phyloP scores from a whole-genome alignment of 2,797 vertebrate genomes.

The Capromys pilorides region DNA sequence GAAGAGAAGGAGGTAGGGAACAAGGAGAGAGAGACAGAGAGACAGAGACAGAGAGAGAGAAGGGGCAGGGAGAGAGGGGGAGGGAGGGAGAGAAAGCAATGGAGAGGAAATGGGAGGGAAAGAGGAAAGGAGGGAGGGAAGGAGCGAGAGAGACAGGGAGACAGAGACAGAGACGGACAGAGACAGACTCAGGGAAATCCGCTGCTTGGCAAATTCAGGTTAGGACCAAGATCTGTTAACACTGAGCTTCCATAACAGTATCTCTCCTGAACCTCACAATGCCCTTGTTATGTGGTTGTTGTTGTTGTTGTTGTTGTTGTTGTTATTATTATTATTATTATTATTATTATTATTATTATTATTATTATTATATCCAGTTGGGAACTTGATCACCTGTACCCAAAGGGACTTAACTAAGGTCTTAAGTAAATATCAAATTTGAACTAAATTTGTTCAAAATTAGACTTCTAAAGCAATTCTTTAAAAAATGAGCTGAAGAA shows the following conservation, averaged over 20 bases:
- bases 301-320: too few species aligned
- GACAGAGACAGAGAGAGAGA: not conserved
- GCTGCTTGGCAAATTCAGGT: not conserved
- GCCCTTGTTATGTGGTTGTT: too few species aligned
- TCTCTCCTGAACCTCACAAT: not conserved
- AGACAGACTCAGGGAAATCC: too few species aligned
- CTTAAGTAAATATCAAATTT: not conserved
- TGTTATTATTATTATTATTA: not conserved
- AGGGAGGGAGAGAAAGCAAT: rapidly evolving
- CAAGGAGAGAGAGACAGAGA: not conserved
- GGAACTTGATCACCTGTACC: not conserved
- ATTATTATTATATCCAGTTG: not conserved
- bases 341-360: not conserved
- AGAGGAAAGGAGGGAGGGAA: too few species aligned
- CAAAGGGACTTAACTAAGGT: not conserved
- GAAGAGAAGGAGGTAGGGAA: too few species aligned
- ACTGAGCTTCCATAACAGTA: rapidly evolving
- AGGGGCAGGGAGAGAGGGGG: not conserved
- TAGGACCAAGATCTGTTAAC: not conserved
- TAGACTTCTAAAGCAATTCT: not conserved
- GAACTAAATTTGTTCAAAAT: not conserved
- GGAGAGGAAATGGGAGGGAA: too few species aligned
- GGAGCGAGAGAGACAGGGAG: not conserved
- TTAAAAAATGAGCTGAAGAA: not conserved
- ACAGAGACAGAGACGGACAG: too few species aligned